A percentile compares a stretch with the other conserved stretches of the same genome.
These are phyloP conservation scores for Choristoneura rosaceana DNA, from an alignment of 2,888 invertebrate genomes.

Conservation along the genomic window DNA sequence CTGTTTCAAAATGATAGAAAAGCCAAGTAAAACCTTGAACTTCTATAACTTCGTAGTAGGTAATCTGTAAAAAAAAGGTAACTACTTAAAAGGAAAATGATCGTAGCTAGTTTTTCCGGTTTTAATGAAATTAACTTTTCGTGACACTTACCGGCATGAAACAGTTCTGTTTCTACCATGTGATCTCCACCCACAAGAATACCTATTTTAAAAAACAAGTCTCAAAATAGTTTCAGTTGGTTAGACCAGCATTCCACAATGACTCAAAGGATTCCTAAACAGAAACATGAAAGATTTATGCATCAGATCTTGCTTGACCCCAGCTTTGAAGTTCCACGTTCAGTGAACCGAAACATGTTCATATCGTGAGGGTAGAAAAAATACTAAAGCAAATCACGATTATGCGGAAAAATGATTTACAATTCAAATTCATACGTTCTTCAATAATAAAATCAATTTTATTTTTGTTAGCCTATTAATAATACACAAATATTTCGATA, in stretches of 20 bases:
- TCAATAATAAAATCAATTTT: too few species aligned
- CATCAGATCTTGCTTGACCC: slow-evolving; percentile 11
- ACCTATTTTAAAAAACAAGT: background rate
- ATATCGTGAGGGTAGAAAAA: background rate
- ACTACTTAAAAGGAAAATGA: too few species aligned
- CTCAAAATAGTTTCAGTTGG: background rate
- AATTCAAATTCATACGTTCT: background rate
- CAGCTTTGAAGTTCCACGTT: slow-evolving; percentile 9
- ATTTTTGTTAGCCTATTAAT: background rate
- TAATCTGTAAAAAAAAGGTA: too few species aligned
- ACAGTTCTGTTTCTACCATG: too few species aligned
- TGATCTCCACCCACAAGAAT: too few species aligned
- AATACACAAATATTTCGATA: too few species aligned
- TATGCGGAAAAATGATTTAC: background rate
- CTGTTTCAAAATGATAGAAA: too few species aligned
- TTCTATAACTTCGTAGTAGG: too few species aligned
- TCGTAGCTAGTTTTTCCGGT: too few species aligned
- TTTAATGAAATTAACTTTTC: too few species aligned
- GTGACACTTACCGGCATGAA: background rate
- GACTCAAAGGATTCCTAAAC: slow-evolving; percentile 7
- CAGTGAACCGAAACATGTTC: slow-evolving; percentile 16
- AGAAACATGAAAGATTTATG: slow-evolving; percentile 16
- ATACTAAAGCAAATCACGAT: background rate
- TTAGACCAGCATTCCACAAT: background rate
- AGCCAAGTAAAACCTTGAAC: too few species aligned